These are phyloP conservation scores for Mimachlamys varia DNA, from an alignment of 2,888 invertebrate genomes.

Conservation along the genomic window DNA sequence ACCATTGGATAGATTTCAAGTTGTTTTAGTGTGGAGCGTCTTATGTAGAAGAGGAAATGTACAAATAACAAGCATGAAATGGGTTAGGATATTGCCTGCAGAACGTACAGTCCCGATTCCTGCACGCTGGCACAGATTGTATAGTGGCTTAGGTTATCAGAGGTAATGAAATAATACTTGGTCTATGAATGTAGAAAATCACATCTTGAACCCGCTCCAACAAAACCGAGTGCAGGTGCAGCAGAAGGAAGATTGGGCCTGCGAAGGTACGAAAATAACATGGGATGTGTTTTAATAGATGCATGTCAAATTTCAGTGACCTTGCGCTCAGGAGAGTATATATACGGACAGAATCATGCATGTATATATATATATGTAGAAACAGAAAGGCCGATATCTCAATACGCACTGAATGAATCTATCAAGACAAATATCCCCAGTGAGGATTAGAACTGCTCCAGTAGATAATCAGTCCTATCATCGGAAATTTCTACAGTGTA, in stretches of 20 bases:
- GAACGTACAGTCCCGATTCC: too few species aligned
- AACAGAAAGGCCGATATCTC: background rate
- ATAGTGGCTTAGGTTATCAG: background rate
- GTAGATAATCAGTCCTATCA: background rate
- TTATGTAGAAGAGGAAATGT: too few species aligned
- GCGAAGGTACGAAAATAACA: background rate
- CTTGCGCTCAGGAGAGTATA: background rate
- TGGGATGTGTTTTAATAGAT: background rate
- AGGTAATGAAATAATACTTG: background rate
- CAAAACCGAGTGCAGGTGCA: background rate
- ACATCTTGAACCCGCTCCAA: conserved; percentile 1
- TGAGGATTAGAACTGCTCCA: background rate
- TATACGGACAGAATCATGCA: background rate
- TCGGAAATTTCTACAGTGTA: background rate
- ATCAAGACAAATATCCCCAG: conserved; percentile 6
- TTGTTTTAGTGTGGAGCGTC: background rate
- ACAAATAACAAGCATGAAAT: background rate
- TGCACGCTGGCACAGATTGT: background rate
- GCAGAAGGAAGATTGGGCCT: background rate
- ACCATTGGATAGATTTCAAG: background rate
- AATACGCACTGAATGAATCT: background rate
- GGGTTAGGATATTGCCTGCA: background rate
- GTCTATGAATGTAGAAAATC: background rate
- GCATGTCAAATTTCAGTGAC: background rate
- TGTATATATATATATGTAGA: background rate